phyloP scores from a whole-genome alignment of 1,140 invertebrate species.

The Parasteatoda tepidariorum region DNA sequence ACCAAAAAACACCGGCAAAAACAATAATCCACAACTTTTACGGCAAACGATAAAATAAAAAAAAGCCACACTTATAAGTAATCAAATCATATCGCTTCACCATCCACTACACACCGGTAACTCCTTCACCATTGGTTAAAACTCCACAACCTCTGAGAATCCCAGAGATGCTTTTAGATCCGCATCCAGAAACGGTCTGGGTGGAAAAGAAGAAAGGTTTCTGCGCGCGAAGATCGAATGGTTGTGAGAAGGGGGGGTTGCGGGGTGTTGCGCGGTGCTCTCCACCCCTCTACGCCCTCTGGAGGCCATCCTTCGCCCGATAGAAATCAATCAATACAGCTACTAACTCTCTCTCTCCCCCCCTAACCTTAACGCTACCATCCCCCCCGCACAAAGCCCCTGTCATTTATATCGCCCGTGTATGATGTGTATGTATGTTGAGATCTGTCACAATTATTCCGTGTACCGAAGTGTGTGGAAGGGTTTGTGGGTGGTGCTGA shows the following conservation, averaged over 20 bases:
- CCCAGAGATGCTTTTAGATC: background rate
- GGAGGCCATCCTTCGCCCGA: conserved; percentile 33
- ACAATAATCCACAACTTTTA: background rate
- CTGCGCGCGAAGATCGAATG: background rate
- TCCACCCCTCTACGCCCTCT: conserved; percentile 20
- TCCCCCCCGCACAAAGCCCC: background rate
- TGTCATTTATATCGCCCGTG: background rate
- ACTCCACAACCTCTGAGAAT: background rate
- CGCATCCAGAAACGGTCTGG: conserved; percentile 4
- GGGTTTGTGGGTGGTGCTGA: background rate
- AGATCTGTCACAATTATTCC: background rate
- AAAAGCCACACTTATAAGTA: background rate
- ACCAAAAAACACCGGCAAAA: background rate
- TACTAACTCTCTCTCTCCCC: conserved; percentile 1
- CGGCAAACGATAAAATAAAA: background rate
- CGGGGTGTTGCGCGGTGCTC: background rate
- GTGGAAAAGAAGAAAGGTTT: background rate
- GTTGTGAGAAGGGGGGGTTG: background rate
- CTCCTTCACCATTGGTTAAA: background rate
- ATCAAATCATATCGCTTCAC: background rate
- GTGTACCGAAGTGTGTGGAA: background rate
- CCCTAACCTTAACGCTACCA: background rate
- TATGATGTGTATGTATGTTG: background rate
- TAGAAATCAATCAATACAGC: conserved; percentile 47
- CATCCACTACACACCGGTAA: background rate